phyloP scores from a whole-genome alignment of 2,113 vertebrate genomes.

The Hypomesus transpacificus region DNA sequence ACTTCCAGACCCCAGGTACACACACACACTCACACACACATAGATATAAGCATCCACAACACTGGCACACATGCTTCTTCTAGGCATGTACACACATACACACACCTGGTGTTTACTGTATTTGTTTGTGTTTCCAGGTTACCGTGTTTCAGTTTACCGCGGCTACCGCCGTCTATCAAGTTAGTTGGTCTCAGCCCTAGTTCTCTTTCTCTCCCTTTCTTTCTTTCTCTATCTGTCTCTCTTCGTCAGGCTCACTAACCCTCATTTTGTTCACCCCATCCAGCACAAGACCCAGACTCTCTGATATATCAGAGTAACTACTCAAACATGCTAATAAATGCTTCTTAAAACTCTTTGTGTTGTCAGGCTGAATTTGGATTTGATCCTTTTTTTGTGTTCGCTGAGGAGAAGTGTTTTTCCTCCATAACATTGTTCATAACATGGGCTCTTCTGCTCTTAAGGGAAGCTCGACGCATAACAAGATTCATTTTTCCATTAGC shows the following conservation, averaged over 20 bases:
- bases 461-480: constrained; percentile 56
- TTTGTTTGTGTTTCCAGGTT: constrained; percentile 62
- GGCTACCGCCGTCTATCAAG: constrained; percentile 93
- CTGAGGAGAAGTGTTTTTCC: constrained; percentile 78
- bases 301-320: constrained; percentile 59
- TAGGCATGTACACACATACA: neutral
- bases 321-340: constrained; percentile 26
- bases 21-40: constrained; percentile 5
- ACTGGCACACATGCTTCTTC: neutral
- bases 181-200: constrained; percentile 79
- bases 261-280: constrained; percentile 73
- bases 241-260: constrained; percentile 65
- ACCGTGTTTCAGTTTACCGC: constrained; percentile 71
- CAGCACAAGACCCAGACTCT: constrained; percentile 73
- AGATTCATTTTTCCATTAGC: constrained; percentile 52
- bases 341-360: constrained; percentile 38
- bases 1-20: constrained; percentile 97
- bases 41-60: constrained; percentile 9
- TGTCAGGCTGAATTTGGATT: constrained; percentile 66
- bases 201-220: constrained; percentile 33
- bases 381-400: constrained; percentile 16
- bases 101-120: neutral
- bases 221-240: constrained; percentile 51
- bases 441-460: constrained; percentile 51
- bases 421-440: constrained; percentile 66